These are phyloP conservation scores for Colletes latitarsis DNA, from an alignment of 1,140 invertebrate genomes.

Conservation along the genomic window DNA sequence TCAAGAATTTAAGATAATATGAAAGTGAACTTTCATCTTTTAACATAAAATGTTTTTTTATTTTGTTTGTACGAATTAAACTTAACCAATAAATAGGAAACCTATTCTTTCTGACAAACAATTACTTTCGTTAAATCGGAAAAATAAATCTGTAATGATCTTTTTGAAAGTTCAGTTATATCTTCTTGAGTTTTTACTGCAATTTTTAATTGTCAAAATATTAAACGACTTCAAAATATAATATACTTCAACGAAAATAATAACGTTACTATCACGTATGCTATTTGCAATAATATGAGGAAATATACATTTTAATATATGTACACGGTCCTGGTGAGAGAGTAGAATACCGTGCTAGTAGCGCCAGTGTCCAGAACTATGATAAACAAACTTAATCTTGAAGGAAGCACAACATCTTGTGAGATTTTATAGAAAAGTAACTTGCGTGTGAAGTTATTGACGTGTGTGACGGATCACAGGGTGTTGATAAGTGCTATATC, in stretches of 20 bases:
- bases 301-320: not conserved
- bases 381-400: conserved; percentile 55
- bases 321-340: conserved; percentile 12
- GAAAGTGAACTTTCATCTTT: not conserved
- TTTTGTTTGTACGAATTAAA: not conserved
- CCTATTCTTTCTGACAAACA: not conserved
- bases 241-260: not conserved
- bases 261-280: not conserved
- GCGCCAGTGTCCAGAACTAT: conserved; percentile 49
- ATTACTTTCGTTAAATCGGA: not conserved
- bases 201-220: not conserved
- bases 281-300: not conserved
- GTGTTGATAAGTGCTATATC: conserved; percentile 18
- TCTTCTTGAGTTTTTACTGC: not conserved
- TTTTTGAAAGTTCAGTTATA: not conserved
- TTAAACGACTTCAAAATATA: not conserved
- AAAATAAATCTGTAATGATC: not conserved
- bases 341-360: conserved; percentile 27
- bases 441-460: conserved; percentile 27
- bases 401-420: conserved; percentile 42
- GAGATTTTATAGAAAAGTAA: conserved; percentile 29
- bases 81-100: no score
- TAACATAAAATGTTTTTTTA: not conserved
- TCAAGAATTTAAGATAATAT: not conserved
- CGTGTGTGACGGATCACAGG: conserved; percentile 1